phyloP scores from a whole-genome alignment of 2,888 invertebrate genomes.

The Gerosis bhagava region DNA sequence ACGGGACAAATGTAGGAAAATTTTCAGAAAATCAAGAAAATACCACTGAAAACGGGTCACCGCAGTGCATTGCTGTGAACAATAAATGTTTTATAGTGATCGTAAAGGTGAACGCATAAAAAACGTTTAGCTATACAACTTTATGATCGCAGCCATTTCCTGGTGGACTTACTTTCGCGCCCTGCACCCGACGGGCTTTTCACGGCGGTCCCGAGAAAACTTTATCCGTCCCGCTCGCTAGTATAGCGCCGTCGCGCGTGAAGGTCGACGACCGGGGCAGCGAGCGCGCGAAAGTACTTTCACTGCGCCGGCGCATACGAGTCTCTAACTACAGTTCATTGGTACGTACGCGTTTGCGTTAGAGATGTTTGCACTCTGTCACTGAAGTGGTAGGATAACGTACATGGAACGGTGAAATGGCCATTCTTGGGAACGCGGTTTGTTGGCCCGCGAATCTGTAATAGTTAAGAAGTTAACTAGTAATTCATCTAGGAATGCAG shows the following conservation, averaged over 20 bases:
- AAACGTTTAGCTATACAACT: slow-evolving; percentile 53
- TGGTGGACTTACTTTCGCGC: slow-evolving; percentile 68
- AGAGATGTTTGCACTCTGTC: slow-evolving; percentile 47
- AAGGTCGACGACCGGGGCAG: slow-evolving; percentile 77
- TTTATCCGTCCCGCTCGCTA: slow-evolving; percentile 52
- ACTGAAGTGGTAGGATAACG: slow-evolving; percentile 49
- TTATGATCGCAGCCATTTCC: slow-evolving; percentile 67
- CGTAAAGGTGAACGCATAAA: slow-evolving; percentile 66
- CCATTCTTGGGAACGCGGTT: slow-evolving; percentile 28
- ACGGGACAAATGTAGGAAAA: slow-evolving; percentile 29
- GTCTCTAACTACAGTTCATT: slow-evolving; percentile 55
- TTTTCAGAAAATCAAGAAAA: slow-evolving; percentile 29
- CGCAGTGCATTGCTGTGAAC: slow-evolving; percentile 31
- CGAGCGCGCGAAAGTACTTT: slow-evolving; percentile 81
- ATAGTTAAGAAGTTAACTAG: slow-evolving; percentile 44
- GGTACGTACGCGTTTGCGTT: slow-evolving; percentile 61
- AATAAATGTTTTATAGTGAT: slow-evolving; percentile 57
- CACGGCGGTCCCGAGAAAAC: slow-evolving; percentile 68
- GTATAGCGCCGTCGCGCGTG: slow-evolving; percentile 46
- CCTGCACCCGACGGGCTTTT: slow-evolving; percentile 57
- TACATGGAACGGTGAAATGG: slow-evolving; percentile 53
- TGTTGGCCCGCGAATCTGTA: slow-evolving; percentile 40
- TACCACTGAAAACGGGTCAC: slow-evolving; percentile 28
- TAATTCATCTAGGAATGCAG: slow-evolving; percentile 69
- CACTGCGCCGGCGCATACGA: slow-evolving; percentile 73